Base-by-base conservation (phyloP, 2,797 vertebrate genomes). In the Artibeus jamaicensis region DNA sequence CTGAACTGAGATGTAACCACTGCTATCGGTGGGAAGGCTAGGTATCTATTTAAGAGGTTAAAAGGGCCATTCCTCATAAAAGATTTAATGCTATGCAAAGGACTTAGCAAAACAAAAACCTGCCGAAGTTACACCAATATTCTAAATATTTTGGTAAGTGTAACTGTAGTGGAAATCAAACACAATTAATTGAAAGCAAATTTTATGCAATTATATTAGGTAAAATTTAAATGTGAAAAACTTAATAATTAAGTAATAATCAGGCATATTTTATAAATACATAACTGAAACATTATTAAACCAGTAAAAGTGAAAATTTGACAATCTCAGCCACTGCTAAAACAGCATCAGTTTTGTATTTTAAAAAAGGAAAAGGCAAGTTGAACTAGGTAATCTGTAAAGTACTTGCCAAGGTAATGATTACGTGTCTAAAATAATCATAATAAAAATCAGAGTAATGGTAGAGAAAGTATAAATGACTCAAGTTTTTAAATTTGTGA, bases 171-270 rank as follows among this genome's bases (percentile, higher is more conserved):
- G 81, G 26, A 91, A 96, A 62, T 67, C 29, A 96, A 86, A 34
- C 32, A 93, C 16, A 93, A 68, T 79, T 85, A 86, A 5, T 57
- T 57, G 2, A 26, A 93, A 53, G 83, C 9, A 18, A 87, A 34
- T 93, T 92, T 88, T 81, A 89, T 81, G 32, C 86, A 92, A 89
- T 65, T 79, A 67, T 81, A 37, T 76, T 77, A 74, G 62, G 39
- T 87, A 85, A 85, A 91, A 91, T 59, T 21, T 68, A 76, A 86
- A 89, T 53, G 68, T 92, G 77, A 70, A 92, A 87, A 84, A 59
- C 29, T 81, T 86, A 86, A 59, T 50, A 91, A 83, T 15, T 46
- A 62, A 44, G 8, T 44, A 42, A 73, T 2, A 81, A 81, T 79
- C 44, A 67, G 34, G 6, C 32, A 86, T 55, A 14, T 62, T 88